phyloP scores from a whole-genome alignment of 2,888 invertebrate genomes.

The Morpho deidamia region DNA sequence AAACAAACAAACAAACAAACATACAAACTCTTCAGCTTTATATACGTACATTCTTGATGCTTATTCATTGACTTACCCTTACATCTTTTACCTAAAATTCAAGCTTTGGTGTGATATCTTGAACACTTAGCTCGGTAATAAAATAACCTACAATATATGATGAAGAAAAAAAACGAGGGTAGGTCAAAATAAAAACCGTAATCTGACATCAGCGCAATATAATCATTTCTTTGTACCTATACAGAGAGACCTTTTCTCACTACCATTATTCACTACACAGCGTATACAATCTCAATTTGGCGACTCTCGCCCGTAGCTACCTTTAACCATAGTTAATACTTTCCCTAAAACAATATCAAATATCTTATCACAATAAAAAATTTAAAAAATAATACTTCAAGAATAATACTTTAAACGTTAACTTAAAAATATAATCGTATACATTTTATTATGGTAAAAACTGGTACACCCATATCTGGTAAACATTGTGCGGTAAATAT shows the following conservation, averaged over 20 bases:
- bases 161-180: not conserved
- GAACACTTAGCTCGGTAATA: no score
- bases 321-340: conserved; percentile 58
- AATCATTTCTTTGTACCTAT: conserved; percentile 74
- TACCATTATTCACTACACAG: conserved; percentile 66
- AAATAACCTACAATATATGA: no score
- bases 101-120: no score
- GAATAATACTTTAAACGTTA: conserved; percentile 71
- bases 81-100: no score
- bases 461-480: conserved; percentile 46
- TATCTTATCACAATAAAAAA: conserved; percentile 70
- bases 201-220: conserved; percentile 65
- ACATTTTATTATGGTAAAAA: conserved; percentile 53
- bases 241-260: conserved; percentile 57
- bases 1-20: no score
- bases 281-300: conserved; percentile 60
- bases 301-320: conserved; percentile 63
- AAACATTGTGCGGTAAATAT: conserved; percentile 34
- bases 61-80: no score
- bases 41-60: no score
- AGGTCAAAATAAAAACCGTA: conserved; percentile 10
- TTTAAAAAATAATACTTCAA: conserved; percentile 68
- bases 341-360: conserved; percentile 67
- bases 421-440: conserved; percentile 61
- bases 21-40: no score